These are phyloP conservation scores for Glaucidium brasilianum DNA, from an alignment of 2,113 vertebrate species.

Conservation along the genomic window DNA sequence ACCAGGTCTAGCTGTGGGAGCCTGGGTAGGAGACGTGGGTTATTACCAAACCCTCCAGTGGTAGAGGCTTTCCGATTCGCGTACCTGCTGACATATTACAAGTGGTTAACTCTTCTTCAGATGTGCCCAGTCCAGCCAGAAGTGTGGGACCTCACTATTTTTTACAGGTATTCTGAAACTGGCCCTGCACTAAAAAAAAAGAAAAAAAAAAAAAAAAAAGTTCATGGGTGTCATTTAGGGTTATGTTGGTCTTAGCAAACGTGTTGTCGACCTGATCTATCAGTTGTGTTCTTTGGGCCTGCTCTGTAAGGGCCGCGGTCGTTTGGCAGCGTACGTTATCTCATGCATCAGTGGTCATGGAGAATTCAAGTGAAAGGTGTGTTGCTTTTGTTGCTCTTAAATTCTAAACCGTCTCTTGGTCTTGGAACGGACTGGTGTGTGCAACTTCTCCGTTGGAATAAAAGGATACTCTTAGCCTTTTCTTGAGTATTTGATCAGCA, in stretches of 20 bases:
- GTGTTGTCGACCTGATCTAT: neutral
- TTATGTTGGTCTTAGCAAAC: neutral
- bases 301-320: neutral
- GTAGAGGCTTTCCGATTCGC: neutral
- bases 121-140: neutral
- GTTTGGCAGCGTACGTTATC: neutral
- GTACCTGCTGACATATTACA: neutral
- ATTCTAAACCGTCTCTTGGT: neutral
- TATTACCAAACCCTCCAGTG: neutral
- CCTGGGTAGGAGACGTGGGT: neutral
- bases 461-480: constrained; percentile 54
- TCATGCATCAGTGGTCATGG: neutral
- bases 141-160: neutral
- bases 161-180: neutral
- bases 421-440: constrained; percentile 49
- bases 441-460: constrained; percentile 62
- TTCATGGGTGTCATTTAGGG: neutral
- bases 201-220: no score
- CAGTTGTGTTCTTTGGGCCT: neutral
- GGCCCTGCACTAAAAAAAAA: neutral
- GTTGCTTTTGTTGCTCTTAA: neutral
- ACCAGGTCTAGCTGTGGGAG: neutral
- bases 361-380: neutral
- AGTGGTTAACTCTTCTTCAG: neutral
- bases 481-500: constrained; percentile 6